phyloP scores from a whole-genome alignment of 2,888 invertebrate species.

The Ormyrus thymus region DNA sequence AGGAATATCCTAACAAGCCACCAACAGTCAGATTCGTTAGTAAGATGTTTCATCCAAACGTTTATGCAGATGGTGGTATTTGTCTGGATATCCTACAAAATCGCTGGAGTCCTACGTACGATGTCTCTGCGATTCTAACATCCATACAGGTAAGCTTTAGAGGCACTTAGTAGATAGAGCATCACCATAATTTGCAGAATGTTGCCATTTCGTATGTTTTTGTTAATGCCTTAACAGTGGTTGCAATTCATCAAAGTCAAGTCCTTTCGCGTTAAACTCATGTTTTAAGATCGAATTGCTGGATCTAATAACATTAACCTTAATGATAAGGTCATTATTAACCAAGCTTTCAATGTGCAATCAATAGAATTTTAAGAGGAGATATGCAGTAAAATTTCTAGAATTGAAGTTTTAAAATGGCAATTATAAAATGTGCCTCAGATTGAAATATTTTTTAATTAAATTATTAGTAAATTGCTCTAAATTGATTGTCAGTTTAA shows the following conservation, averaged over 20 bases:
- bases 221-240: conserved; percentile 70
- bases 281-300: conserved; percentile 29
- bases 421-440: too few species aligned
- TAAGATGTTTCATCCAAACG: conserved; percentile 99
- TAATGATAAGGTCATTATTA: conserved; percentile 51
- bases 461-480: too few species aligned
- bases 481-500: too few species aligned
- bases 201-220: conserved; percentile 28
- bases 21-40: conserved; percentile 99
- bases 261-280: conserved; percentile 23
- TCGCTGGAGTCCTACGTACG: conserved; percentile 99
- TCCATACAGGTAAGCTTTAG: conserved; percentile 92
- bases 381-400: conserved; percentile 21
- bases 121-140: conserved; percentile 99
- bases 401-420: conserved; percentile 9
- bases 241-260: conserved; percentile 73
- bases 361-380: conserved; percentile 38
- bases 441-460: too few species aligned
- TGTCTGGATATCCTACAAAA: conserved; percentile 99
- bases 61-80: conserved; percentile 99
- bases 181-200: conserved; percentile 42
- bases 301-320: conserved; percentile 45
- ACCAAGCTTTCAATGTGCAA: conserved; percentile 48
- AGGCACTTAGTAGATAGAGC: conserved; percentile 27
- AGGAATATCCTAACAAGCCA: conserved; percentile 99